These are phyloP conservation scores for Nipponia nippon DNA, from an alignment of 2,113 vertebrate genomes.

Conservation along the genomic window DNA sequence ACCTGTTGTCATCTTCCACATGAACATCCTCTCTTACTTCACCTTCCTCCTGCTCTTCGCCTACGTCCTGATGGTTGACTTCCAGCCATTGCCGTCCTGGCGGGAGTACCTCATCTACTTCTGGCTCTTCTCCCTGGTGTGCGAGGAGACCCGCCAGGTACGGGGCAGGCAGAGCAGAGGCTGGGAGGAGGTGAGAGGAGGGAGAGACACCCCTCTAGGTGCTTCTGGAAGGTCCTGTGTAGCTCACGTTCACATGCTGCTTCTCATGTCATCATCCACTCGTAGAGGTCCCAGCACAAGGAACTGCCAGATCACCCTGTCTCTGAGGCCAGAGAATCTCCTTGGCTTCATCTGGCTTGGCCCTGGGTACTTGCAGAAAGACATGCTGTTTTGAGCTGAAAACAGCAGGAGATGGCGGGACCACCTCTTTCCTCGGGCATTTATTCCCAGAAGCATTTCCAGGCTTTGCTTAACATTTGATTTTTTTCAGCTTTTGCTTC, in stretches of 20 bases:
- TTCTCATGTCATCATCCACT: not conserved
- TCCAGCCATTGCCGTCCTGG: conserved; percentile 82
- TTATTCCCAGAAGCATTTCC: not conserved
- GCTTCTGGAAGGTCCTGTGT: not conserved
- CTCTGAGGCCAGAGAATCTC: not conserved
- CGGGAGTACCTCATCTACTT: conserved; percentile 85
- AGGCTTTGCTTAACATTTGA: not conserved
- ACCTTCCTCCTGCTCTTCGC: conserved; percentile 91
- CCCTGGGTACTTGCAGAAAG: not conserved
- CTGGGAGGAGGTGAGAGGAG: not conserved
- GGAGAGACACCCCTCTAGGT: not conserved
- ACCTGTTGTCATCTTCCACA: conserved; percentile 88
- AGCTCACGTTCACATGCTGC: accelerated
- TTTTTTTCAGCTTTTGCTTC: not conserved
- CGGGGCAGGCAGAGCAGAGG: not conserved
- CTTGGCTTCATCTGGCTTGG: not conserved
- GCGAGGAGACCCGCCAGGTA: conserved; percentile 92
- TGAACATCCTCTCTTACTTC: conserved; percentile 90
- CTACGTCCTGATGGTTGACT: conserved; percentile 90
- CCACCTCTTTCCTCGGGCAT: not conserved
- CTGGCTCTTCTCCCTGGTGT: conserved; percentile 89
- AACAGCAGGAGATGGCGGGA: not conserved
- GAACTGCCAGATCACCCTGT: accelerated
- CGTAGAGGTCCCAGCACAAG: not conserved
- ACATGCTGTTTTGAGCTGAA: not conserved